These are phyloP conservation scores for Alloplasta piceator DNA, from an alignment of 2,888 invertebrate species.

Conservation along the genomic window DNA sequence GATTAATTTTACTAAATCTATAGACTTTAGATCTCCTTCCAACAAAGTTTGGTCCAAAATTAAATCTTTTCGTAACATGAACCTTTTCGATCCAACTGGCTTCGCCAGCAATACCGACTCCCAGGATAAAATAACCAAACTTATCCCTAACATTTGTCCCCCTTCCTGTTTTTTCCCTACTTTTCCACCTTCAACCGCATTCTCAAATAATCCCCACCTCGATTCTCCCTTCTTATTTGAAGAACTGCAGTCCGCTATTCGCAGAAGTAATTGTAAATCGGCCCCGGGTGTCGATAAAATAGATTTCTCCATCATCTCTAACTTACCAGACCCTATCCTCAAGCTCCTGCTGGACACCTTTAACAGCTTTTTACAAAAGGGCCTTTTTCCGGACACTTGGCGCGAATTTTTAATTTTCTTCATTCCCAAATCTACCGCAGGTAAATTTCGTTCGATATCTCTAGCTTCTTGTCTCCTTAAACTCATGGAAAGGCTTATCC, in stretches of 20 bases:
- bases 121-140: conserved; percentile 13
- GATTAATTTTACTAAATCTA: conserved; percentile 12
- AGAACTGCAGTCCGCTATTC: conserved; percentile 14
- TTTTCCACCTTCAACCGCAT: conserved; percentile 25
- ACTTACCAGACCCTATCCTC: not conserved
- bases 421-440: conserved; percentile 22
- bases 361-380: not conserved
- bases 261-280: not conserved
- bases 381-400: conserved; percentile 14
- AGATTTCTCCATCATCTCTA: not conserved
- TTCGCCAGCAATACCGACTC: not conserved
- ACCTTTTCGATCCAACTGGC: conserved; percentile 5
- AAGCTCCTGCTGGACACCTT: conserved; percentile 4
- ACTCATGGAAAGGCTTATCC: no score
- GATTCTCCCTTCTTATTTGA: not conserved
- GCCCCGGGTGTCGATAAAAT: conserved; percentile 8
- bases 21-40: conserved; percentile 12
- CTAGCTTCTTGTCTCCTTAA: no score
- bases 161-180: conserved; percentile 23
- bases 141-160: conserved; percentile 10
- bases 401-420: conserved; percentile 18
- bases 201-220: not conserved
- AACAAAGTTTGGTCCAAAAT: conserved; percentile 15
- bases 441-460: conserved; percentile 43
- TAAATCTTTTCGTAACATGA: conserved; percentile 18